A percentile compares a stretch with the other conserved stretches of the same genome.
Evolutionary conservation across 2,113 vertebrate genomes (phyloP).

Genomic region (Rousettus leschenaultii): DNA sequence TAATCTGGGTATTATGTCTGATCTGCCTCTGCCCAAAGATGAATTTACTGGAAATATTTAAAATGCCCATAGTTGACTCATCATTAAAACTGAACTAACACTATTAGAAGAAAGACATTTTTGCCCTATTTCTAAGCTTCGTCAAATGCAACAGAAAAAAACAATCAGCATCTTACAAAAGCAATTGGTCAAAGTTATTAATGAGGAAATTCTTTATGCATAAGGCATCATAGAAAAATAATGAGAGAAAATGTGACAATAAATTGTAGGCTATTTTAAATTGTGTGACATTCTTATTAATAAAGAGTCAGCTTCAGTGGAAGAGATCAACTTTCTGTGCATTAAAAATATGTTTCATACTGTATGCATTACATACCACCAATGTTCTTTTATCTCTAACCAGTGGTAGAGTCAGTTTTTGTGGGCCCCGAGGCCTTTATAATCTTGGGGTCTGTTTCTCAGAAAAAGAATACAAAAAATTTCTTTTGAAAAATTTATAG

Average conservation of each 20-base stretch:
- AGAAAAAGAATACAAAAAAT: neutral
- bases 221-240: constrained; percentile 64
- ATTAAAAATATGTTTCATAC: constrained; percentile 43
- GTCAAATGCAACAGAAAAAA: constrained; percentile 58
- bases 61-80: neutral
- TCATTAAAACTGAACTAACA: constrained; percentile 39
- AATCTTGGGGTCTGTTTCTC: neutral
- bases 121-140: constrained; percentile 19
- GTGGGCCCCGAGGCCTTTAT: neutral
- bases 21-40: neutral
- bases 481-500: neutral
- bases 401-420: neutral
- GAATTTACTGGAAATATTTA: constrained; percentile 23
- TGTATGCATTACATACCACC: neutral
- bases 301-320: constrained; percentile 45
- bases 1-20: neutral
- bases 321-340: constrained; percentile 35
- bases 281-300: constrained; percentile 67
- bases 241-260: constrained; percentile 68
- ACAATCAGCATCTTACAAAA: constrained; percentile 57
- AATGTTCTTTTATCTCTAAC: neutral
- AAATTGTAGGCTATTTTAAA: constrained; percentile 62
- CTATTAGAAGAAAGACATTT: neutral
- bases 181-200: constrained; percentile 68
- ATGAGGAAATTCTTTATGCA: constrained; percentile 62